Percentiles rank a stretch among this genome's conserved stretches.
Evolutionary conservation across 2,888 invertebrate species (phyloP).

Genomic region (Heliconius erato): DNA sequence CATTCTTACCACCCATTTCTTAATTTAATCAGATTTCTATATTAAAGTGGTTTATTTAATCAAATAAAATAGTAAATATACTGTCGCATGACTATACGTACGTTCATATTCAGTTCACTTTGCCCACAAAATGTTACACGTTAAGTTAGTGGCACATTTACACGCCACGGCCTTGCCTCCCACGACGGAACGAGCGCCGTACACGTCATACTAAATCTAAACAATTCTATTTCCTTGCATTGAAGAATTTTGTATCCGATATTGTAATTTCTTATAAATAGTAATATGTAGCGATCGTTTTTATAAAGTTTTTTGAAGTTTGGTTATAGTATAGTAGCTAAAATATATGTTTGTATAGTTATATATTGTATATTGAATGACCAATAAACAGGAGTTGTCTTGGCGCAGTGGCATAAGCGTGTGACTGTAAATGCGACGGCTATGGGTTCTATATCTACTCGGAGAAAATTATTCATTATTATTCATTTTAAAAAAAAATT

Average conservation of each 20-base stretch:
- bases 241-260: conserved; percentile 10
- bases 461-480: background rate
- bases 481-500: too few relatives aligned
- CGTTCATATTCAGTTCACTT: conserved; percentile 14
- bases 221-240: conserved; percentile 44
- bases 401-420: background rate
- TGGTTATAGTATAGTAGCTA: background rate
- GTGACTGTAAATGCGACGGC: background rate
- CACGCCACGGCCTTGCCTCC: conserved; percentile 47
- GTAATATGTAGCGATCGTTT: background rate
- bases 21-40: background rate
- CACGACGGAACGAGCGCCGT: conserved; percentile 40
- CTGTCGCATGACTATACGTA: conserved; percentile 9
- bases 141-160: conserved; percentile 47
- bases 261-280: conserved; percentile 1
- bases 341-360: background rate
- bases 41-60: conserved; percentile 1
- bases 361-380: too few relatives aligned
- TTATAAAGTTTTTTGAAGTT: background rate
- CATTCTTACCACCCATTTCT: background rate
- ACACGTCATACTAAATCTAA: conserved; percentile 48
- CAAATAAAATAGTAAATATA: conserved; percentile 21
- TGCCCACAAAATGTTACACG: conserved; percentile 41
- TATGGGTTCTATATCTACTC: background rate
- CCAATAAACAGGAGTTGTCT: too few relatives aligned